Evolutionary conservation across 2,888 invertebrate genomes (phyloP), one percentile per base, ranked within the genome.

Genomic region (Odontothrips loti): DNA sequence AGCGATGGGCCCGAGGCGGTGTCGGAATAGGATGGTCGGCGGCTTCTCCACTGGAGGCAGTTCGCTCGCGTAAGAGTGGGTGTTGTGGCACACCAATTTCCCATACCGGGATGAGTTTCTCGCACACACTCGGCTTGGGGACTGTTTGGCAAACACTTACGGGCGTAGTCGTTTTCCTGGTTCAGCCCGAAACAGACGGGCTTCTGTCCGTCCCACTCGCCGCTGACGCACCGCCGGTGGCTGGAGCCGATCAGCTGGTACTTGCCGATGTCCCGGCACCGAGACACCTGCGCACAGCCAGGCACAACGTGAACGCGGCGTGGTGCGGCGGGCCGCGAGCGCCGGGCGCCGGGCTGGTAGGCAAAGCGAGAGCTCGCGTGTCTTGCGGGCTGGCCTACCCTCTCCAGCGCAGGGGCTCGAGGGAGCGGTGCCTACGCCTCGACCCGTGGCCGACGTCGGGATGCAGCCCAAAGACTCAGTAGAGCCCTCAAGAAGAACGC

Each of bases 261-360:
- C 87, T 96, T 96, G n/a, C 96, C 96, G 80, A 96, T 95, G 85
- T 96, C 95, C 48, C 90, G 90, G 86, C 96, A 96, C 84, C 95
- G 92, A 81, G 90, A 91, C 47, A 89, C 86, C 85, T 90, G 84
- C 4, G 87, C 84, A 82, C 29, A 79, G n/a, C 79, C 79, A 48
- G n/a, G n/a, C 75, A 63, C 20, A 47, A 47, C 27, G 63, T 29
- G 47, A 34, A 34, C 9, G 47, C 79, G 47, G 27, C 47, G 29
- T 17, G 51, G 48, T 2, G 51, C 3, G 20, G 20, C 6, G 51
- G 10, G 51, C 15, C 34, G 85, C 58, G 80, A n/a, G n/a, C n/a
- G n/a, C n/a, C n/a, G 34, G 34, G 34, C 34, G 34, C 34, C 34
- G 34, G 34, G 34, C 34, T 4, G 34, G 34, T 43, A 43, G 34